phyloP scores from a whole-genome alignment of 2,888 invertebrate genomes.

The Drosophila ezoana region DNA sequence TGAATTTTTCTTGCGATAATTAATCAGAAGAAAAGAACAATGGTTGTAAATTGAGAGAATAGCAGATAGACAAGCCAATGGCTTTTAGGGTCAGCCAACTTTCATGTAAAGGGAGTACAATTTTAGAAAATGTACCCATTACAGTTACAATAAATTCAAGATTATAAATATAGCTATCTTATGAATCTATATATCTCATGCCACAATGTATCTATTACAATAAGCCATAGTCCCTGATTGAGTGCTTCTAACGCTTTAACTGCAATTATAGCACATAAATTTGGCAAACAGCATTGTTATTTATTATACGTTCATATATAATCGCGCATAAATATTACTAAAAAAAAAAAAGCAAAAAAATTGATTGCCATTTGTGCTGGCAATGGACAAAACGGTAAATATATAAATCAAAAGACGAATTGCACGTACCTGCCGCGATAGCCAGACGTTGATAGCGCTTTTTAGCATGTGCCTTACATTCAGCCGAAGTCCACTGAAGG shows the following conservation, averaged over 20 bases:
- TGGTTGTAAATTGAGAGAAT: background rate
- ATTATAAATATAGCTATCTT: background rate
- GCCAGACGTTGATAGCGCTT: constrained; percentile 64
- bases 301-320: constrained; percentile 26
- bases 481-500: constrained; percentile 66
- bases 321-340: constrained; percentile 17
- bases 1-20: background rate
- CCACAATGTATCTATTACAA: background rate
- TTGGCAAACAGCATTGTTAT: constrained; percentile 28
- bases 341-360: constrained; percentile 23
- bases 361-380: constrained; percentile 37
- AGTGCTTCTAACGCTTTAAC: background rate
- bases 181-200: background rate
- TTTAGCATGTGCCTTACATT: constrained; percentile 57
- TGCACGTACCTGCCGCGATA: constrained; percentile 70
- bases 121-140: background rate
- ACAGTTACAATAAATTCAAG: background rate
- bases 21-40: constrained; percentile 15
- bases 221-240: background rate
- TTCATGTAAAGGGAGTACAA: background rate
- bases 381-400: constrained; percentile 42
- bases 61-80: background rate
- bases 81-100: constrained; percentile 6
- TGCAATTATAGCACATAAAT: constrained; percentile 12
- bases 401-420: constrained; percentile 74